phyloP scores from a whole-genome alignment of 2,113 vertebrate genomes.

The Stegastes partitus region DNA sequence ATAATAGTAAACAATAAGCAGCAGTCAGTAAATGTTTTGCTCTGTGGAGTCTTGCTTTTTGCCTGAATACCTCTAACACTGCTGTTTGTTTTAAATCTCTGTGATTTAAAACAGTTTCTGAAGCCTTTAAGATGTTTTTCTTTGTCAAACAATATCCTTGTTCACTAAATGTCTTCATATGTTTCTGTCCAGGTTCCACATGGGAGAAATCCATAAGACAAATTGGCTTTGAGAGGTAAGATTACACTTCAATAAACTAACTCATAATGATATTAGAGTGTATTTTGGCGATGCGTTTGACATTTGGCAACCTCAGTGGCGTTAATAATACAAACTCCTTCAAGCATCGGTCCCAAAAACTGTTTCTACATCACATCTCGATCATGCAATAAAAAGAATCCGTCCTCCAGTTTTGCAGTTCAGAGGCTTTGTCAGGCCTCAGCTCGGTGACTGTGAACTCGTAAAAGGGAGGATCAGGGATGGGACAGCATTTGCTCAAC shows the following conservation, averaged over 20 bases:
- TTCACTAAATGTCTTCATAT: constrained; percentile 26
- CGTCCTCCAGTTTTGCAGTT: no score
- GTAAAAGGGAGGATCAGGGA: no score
- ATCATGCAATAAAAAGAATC: no score
- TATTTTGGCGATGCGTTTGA: no score
- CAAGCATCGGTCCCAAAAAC: neutral
- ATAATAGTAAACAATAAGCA: no score
- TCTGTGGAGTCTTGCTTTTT: neutral
- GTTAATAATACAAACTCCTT: neutral
- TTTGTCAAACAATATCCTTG: neutral
- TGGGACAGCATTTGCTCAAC: neutral
- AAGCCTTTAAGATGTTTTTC: neutral
- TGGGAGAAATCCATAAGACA: constrained; percentile 97
- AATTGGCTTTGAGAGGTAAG: constrained; percentile 98
- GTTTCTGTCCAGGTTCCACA: constrained; percentile 87
- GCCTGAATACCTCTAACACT: neutral
- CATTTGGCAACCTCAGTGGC: no score
- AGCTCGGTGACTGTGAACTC: no score
- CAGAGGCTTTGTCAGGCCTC: no score
- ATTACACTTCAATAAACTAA: neutral
- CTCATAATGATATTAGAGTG: neutral
- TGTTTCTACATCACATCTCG: neutral
- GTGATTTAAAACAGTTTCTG: constrained; percentile 1
- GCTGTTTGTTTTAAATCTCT: constrained; percentile 5
- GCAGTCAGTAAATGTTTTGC: no score